phyloP scores from a whole-genome alignment of 2,113 vertebrate genomes.

The Hiodon tergisus region DNA sequence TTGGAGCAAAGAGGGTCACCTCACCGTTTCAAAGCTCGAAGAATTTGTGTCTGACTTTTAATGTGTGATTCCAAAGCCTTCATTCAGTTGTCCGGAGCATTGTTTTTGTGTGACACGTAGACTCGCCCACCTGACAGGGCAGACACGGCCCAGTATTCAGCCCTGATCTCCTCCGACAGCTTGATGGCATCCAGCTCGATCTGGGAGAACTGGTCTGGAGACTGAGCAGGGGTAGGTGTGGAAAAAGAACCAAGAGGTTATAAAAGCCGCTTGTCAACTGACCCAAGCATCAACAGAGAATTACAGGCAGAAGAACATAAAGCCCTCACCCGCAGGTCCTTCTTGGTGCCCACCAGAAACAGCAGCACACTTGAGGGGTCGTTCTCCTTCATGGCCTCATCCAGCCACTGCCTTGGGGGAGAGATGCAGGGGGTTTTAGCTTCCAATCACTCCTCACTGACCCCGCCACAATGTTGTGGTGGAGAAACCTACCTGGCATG shows the following conservation, averaged over 20 bases:
- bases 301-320: not conserved
- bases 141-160: constrained; percentile 89
- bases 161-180: constrained; percentile 84
- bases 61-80: too few species aligned
- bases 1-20: not conserved
- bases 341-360: constrained; percentile 94
- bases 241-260: constrained; percentile 1
- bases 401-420: constrained; percentile 81
- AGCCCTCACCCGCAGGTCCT: constrained; percentile 84
- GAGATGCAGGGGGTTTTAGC: not conserved
- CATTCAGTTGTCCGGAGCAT: too few species aligned
- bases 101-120: too few species aligned
- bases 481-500: constrained; percentile 72
- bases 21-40: not conserved
- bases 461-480: too few species aligned
- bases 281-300: not conserved
- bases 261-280: not conserved
- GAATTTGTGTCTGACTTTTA: too few species aligned
- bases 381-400: constrained; percentile 87
- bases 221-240: constrained; percentile 52
- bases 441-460: not conserved
- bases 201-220: constrained; percentile 75
- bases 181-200: constrained; percentile 85
- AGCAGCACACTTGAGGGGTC: constrained; percentile 83
- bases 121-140: constrained; percentile 77